Base-by-base conservation (phyloP, 2,797 vertebrate genomes). In the Phalloptychus januarius region DNA sequence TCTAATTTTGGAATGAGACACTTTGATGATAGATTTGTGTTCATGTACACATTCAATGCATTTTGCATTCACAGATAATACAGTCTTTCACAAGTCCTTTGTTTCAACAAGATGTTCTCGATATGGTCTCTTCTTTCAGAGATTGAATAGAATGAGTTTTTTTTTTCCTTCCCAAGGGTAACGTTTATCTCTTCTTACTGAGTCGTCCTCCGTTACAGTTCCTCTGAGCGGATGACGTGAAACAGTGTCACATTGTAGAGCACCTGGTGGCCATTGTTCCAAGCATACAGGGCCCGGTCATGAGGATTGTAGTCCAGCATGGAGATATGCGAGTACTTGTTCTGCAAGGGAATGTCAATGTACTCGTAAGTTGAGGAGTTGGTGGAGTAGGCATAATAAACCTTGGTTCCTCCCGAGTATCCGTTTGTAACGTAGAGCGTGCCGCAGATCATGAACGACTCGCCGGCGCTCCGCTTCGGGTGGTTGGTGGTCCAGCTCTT, bases 251-350 rank as follows among this genome's bases (percentile, higher is more conserved):
- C 97, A 0, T 99, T 99, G 93, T 99, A 99, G 25, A 99, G 97
- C 71, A 98, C 95, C 87, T 99, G 98, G 89, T 99, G 97, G 75
- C 98, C 98, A 65, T 99, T 99, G 95, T 99, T 99, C 98, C 98
- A 99, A 76, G 98, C 97, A 0, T 99, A 99, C 31, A 99, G 97
- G 4, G 97, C 97, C 0, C 98, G 95, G 93, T 99, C 98, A 83
- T 96, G 97, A 54, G 98, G 98, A 94, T 99, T 99, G 94, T 99
- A 99, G 95, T 99, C 98, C 95, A 99, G 90, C 98, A 99, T 99
- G 90, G 98, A 99, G 94, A 99, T 98, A 79, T 99, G 98, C 0
- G 97, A 98, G 92, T 98, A 99, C 88, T 98, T 98, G 92, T 98
- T 99, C 89, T 99, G 96, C 93, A 99, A 97, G 58, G 97, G 96